Conservation (phyloP, 2,113 vertebrate genomes). For the Phyllopteryx taeniolatus region DNA sequence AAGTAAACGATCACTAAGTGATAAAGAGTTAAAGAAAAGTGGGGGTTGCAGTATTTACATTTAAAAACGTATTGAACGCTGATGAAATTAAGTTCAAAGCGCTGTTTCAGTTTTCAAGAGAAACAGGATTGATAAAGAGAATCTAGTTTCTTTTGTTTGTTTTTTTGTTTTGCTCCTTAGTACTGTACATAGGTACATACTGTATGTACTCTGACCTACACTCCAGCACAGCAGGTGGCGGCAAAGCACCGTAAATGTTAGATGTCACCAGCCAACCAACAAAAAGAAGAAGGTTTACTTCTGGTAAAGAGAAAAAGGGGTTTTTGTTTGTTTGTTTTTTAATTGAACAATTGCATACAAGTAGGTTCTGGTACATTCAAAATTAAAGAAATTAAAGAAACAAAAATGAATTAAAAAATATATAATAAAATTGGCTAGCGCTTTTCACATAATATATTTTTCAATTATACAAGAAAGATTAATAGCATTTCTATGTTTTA, state of each 20-base stretch:
- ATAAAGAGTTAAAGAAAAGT: not conserved
- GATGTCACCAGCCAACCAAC: not conserved
- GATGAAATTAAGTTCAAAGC: not conserved
- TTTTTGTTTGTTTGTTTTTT: not conserved
- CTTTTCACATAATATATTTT: too few relatives aligned
- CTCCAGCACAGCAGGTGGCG: too few relatives aligned
- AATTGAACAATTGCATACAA: too few relatives aligned
- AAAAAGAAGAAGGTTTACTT: constrained; percentile 33
- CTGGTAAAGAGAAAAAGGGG: constrained; percentile 57
- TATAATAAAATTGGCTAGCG: too few relatives aligned
- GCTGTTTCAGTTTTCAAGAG: not conserved
- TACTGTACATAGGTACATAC: too few relatives aligned
- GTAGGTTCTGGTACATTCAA: too few relatives aligned
- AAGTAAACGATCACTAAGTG: too few relatives aligned
- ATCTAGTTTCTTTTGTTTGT: not conserved
- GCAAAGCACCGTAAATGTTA: not conserved
- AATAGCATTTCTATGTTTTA: too few relatives aligned
- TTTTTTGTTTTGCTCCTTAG: not conserved
- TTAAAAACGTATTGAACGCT: not conserved
- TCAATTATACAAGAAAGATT: too few relatives aligned
- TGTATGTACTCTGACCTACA: not conserved
- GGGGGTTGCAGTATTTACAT: not conserved
- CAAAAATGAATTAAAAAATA: too few relatives aligned
- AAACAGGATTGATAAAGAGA: not conserved
- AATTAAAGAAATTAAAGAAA: too few relatives aligned